Evolutionary conservation across 2,113 vertebrate genomes (phyloP).

Genomic region (Rhynchopsitta pachyrhyncha): DNA sequence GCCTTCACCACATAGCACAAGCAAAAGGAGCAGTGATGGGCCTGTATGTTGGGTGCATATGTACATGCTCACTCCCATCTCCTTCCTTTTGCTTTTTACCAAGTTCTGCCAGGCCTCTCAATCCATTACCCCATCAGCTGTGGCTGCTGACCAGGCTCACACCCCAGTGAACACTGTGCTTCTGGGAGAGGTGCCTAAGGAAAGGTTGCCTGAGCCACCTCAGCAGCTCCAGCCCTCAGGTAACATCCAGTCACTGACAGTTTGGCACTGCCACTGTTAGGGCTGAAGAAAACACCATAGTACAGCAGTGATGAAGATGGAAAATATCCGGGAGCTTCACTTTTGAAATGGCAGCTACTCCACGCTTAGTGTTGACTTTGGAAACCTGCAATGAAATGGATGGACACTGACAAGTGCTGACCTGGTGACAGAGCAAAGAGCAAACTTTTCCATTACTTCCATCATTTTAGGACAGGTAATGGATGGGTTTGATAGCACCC

Average conservation of each 20-base stretch:
- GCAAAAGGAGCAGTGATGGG: neutral
- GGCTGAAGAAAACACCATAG: neutral
- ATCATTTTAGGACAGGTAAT: neutral
- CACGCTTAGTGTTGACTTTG: neutral
- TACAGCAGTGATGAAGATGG: neutral
- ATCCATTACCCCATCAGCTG: rapidly evolving
- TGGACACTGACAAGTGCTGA: neutral
- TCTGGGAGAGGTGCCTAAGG: neutral
- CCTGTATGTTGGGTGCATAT: rapidly evolving
- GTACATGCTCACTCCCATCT: neutral
- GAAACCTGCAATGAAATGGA: neutral
- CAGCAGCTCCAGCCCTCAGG: neutral
- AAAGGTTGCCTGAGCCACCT: neutral
- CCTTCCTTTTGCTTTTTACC: neutral
- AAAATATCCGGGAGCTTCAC: neutral
- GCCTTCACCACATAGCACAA: neutral
- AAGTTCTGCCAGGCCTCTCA: neutral
- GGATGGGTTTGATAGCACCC: neutral
- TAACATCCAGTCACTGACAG: neutral
- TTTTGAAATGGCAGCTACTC: neutral
- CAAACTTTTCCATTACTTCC: neutral
- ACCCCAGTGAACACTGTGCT: neutral
- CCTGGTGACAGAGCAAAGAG: neutral
- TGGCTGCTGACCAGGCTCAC: neutral
- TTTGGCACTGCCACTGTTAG: neutral